These are phyloP conservation scores for Phalloptychus januarius DNA, from an alignment of 2,797 vertebrate genomes.

Conservation along the genomic window DNA sequence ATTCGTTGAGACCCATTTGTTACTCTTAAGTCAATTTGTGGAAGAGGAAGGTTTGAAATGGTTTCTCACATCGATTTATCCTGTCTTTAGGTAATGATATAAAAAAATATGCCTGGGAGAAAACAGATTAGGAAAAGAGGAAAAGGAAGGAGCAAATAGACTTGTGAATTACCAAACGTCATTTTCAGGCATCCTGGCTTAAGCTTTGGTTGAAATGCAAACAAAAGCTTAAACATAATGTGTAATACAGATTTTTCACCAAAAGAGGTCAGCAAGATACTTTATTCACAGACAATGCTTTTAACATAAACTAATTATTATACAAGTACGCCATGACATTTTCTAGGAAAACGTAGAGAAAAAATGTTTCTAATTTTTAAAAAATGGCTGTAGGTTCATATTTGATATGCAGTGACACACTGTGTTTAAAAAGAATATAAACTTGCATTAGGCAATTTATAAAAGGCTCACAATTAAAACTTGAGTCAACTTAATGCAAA, in stretches of 20 bases:
- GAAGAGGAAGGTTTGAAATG: not conserved
- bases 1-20: not conserved
- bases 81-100: not conserved
- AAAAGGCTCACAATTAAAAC: not conserved
- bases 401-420: not conserved
- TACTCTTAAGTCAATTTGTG: not conserved
- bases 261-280: slow-evolving; percentile 62
- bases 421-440: not conserved
- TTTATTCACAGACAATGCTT: not conserved
- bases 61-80: not conserved
- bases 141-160: not conserved
- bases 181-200: not conserved
- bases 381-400: not conserved
- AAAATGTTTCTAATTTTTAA: not conserved
- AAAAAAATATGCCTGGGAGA: not conserved
- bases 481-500: not conserved
- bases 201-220: not conserved
- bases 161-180: not conserved
- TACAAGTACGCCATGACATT: not conserved
- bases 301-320: not conserved
- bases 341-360: not conserved
- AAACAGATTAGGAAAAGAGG: not conserved
- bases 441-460: not conserved
- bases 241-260: slow-evolving; percentile 50
- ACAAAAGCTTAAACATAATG: not conserved